Base-by-base conservation (phyloP, 2,113 vertebrate genomes). In the Marmota monax region DNA sequence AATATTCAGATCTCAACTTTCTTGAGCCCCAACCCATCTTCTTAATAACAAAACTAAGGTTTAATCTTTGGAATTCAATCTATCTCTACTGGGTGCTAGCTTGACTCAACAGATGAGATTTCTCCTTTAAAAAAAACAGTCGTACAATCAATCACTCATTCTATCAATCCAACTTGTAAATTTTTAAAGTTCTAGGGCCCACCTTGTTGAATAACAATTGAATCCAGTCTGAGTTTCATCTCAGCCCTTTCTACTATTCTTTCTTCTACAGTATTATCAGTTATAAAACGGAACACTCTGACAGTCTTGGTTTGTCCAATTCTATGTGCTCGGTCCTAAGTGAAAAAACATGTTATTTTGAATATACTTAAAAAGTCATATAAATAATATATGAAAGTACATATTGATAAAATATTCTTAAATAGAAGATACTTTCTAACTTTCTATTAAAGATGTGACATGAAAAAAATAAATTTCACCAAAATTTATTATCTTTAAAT, bases 161-260 rank as follows among this genome's bases (percentile, higher is more conserved):
- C 51, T 23, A n/a, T 78, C 16, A 73, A 92, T 27, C 20, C 84
- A 84, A 80, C 29, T 7, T 69, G 45, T n/a, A 51, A 73, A 53
- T 7, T 16, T 27, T 69, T 42, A 13, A 69, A 90, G 34, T 48
- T 27, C 11, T 10, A 70, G 2, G 23, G 0, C 13, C 95, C 97
- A 99, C 99, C 99, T 99, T 99, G 99, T 92, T 99, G 99, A 98
- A 99, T 99, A 96, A 99, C 99, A 3, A 99, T 99, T 5, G 99
- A 99, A 96, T 99, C 99, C 37, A 99, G 98, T 1, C 99, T 99
- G 25, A 99, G 99, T 37, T 99, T 99, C 99, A 99, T 99, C 98
- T 99, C 99, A 0, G 99, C 99, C 51, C 99, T 98, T 96, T 99
- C 99, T 97, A 99, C 99, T 70, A 99, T 99, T 97, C 99, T 99